Evolutionary conservation across 2,888 invertebrate genomes (phyloP).

Genomic region (Cyclophora punctaria): DNA sequence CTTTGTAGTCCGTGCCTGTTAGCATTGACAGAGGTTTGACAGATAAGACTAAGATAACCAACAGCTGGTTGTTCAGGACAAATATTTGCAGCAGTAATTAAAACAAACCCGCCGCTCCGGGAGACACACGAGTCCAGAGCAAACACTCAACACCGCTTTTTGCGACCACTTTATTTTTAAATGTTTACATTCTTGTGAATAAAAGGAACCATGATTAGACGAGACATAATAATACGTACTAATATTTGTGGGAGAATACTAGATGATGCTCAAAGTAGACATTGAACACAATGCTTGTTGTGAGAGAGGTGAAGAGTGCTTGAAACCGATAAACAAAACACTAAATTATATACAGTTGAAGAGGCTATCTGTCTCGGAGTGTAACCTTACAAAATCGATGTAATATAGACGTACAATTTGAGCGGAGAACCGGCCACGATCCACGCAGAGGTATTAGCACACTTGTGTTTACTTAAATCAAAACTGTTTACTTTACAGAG

Average conservation of each 20-base stretch:
- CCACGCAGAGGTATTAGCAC: slow-evolving; percentile 47
- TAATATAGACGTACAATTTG: background rate
- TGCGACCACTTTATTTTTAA: slow-evolving; percentile 33
- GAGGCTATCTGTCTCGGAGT: too few species aligned
- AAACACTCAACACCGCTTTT: slow-evolving; percentile 44
- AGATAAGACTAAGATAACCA: slow-evolving; percentile 67
- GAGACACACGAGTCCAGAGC: slow-evolving; percentile 38
- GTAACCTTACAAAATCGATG: too few species aligned
- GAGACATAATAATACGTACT: too few species aligned
- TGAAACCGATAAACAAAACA: too few species aligned
- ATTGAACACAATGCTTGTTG: too few species aligned
- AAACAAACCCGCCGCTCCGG: slow-evolving; percentile 45
- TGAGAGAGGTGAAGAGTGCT: too few species aligned
- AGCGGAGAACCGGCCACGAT: slow-evolving; percentile 23
- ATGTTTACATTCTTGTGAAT: slow-evolving; percentile 23
- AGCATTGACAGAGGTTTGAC: slow-evolving; percentile 74
- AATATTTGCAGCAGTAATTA: slow-evolving; percentile 68
- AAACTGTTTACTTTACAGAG: slow-evolving; percentile 52
- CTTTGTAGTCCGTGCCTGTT: slow-evolving; percentile 52
- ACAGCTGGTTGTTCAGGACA: slow-evolving; percentile 54
- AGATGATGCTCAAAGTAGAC: too few species aligned
- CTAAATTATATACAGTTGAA: too few species aligned
- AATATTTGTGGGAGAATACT: too few species aligned
- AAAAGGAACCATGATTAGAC: background rate
- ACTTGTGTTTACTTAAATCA: slow-evolving; percentile 53